phyloP scores from a whole-genome alignment of 64 coral and sea anemone genomes.

The Montipora sp. region DNA sequence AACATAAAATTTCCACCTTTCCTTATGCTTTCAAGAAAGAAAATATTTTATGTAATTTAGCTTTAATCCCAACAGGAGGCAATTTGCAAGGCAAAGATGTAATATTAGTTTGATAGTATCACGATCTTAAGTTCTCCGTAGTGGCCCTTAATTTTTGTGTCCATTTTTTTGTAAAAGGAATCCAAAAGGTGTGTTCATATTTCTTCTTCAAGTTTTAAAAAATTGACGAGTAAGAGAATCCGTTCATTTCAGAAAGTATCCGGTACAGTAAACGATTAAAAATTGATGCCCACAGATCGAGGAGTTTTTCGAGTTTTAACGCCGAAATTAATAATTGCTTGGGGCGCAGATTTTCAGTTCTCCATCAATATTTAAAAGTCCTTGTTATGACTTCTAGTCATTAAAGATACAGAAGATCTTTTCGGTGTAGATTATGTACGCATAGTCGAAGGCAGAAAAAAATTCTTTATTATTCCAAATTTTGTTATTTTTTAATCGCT shows the following conservation, averaged over 20 bases:
- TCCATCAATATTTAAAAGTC: slow-evolving; percentile 19
- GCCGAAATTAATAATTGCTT: background rate
- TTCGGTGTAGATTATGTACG: too few relatives aligned
- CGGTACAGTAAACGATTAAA: background rate
- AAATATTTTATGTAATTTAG: too few relatives aligned
- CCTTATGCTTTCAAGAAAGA: too few relatives aligned
- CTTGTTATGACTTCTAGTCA: background rate
- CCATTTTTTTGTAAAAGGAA: background rate
- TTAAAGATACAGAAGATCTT: background rate
- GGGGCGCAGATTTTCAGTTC: background rate
- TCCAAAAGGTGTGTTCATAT: too few relatives aligned
- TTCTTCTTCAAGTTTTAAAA: background rate
- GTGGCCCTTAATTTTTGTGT: background rate
- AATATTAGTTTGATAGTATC: background rate
- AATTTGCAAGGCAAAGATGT: background rate
- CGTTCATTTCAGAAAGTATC: background rate
- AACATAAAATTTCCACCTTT: background rate
- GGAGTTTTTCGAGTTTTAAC: background rate
- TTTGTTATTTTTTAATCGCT: background rate
- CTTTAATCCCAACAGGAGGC: too few relatives aligned
- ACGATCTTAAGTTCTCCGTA: background rate
- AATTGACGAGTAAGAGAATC: background rate
- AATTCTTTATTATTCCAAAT: background rate
- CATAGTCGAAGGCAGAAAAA: background rate
- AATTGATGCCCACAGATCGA: background rate